Base-by-base conservation (phyloP, 2,888 invertebrate genomes). In the Adelognathus sp. region DNA sequence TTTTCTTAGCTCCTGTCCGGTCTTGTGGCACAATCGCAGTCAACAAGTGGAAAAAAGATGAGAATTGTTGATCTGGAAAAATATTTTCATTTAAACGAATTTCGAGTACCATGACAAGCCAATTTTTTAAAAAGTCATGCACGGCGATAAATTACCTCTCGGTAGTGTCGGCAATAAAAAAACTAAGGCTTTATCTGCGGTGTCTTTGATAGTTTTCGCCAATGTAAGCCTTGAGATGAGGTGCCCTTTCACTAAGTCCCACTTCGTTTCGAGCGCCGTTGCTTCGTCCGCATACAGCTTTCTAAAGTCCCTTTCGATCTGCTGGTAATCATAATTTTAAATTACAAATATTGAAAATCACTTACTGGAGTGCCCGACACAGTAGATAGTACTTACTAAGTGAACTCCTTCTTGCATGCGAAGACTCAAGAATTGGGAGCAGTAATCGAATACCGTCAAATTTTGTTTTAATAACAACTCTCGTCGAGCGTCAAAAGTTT, bases 51-150 rank as follows among this genome's bases (percentile, higher is more conserved):
- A 60, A 60, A 39, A 60, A 39, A 1, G 39, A 24, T 1, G 60
- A 60, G 6, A n/a, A n/a, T 39, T 39, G 60, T 39, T 60, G 60
- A 60, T 60, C 60, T 60, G 33, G 14, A 41, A 41, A 14, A 41
- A 41, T 41, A 4, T n/a, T 11, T 41, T n/a, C 1, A 14, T 3
- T 41, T 14, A 41, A 41, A 41, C 16, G n/a, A n/a, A 41, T 41
- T n/a, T 2, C n/a, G 5, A 16, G 16, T 41, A 41, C 5, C 2
- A 41, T 41, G 16, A 3, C n/a, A n/a, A 14, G n/a, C n/a, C n/a
- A n/a, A n/a, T n/a, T n/a, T n/a, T n/a, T n/a, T n/a, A n/a, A n/a
- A n/a, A n/a, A n/a, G n/a, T n/a, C n/a, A n/a, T n/a, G n/a, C n/a
- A n/a, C n/a, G n/a, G n/a, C n/a, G n/a, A 58, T 36, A 21, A 36